Conservation (phyloP, 92 coral and sea anemone species). For the Porites lobata region DNA sequence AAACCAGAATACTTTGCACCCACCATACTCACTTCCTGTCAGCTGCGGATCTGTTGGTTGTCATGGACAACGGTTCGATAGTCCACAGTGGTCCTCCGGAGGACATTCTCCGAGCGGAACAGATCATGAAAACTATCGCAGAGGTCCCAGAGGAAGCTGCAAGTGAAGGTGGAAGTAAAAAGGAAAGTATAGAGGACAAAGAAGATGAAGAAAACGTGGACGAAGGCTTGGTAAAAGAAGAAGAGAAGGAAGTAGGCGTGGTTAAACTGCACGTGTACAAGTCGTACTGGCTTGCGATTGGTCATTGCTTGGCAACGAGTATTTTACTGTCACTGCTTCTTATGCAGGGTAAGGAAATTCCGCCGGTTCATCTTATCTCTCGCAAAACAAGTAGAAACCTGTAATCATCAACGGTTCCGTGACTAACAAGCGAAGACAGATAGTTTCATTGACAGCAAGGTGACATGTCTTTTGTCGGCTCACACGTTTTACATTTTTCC, state of each 20-base stretch:
- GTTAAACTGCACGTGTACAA: constrained; percentile 97
- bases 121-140: constrained; percentile 65
- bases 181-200: constrained; percentile 38
- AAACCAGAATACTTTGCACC: constrained; percentile 99
- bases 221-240: constrained; percentile 89
- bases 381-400: too few relatives aligned
- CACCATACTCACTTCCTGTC: constrained; percentile 91
- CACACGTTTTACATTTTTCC: too few relatives aligned
- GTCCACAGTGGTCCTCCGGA: constrained; percentile 83
- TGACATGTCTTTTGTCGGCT: too few relatives aligned
- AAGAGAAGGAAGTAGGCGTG: constrained; percentile 96
- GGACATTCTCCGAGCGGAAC: constrained; percentile 69
- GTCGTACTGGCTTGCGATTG: constrained; percentile 96
- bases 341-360: constrained; percentile 87
- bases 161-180: constrained; percentile 15
- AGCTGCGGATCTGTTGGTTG: constrained; percentile 91
- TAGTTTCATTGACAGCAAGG: too few relatives aligned
- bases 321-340: constrained; percentile 87
- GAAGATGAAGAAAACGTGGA: constrained; percentile 45
- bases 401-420: too few relatives aligned
- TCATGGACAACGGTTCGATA: constrained; percentile 83
- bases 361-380: too few relatives aligned
- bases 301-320: constrained; percentile 92
- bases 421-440: too few relatives aligned
- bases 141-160: constrained; percentile 41